These are phyloP conservation scores for Macrotis lagotis DNA, from an alignment of 2,113 vertebrate genomes.

Conservation along the genomic window DNA sequence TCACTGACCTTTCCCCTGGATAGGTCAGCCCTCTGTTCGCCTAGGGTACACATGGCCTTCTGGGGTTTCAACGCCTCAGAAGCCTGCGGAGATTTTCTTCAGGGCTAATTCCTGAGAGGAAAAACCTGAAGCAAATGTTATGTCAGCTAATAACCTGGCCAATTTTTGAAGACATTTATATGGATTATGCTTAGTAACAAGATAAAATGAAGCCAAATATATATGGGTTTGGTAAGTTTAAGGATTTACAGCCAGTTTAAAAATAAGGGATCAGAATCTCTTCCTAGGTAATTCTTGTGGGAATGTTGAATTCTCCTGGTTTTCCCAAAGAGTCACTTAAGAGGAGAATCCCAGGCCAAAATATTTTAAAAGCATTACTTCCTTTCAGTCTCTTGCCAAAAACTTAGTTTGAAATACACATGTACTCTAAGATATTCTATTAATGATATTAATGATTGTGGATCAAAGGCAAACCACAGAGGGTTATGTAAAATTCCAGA, in stretches of 20 bases:
- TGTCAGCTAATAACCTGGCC: constrained; percentile 11
- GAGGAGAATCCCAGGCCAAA: constrained; percentile 72
- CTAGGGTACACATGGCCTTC: constrained; percentile 57
- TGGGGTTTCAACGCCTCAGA: constrained; percentile 48
- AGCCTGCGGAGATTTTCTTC: constrained; percentile 51
- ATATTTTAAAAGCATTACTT: constrained; percentile 75
- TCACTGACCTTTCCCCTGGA: constrained; percentile 69
- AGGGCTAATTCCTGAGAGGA: constrained; percentile 51
- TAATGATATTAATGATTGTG: constrained; percentile 77
- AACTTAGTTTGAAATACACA: constrained; percentile 68
- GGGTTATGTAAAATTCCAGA: constrained; percentile 60
- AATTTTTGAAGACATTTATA: not conserved
- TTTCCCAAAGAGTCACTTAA: constrained; percentile 79
- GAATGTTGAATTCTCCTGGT: constrained; percentile 66
- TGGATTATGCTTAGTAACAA: not conserved
- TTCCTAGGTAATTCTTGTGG: constrained; percentile 75
- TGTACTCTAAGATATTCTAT: constrained; percentile 63
- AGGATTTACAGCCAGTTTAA: constrained; percentile 56
- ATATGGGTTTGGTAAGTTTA: not conserved
- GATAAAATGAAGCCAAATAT: not conserved
- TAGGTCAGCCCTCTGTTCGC: constrained; percentile 68
- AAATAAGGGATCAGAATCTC: constrained; percentile 70
- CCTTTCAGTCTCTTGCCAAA: constrained; percentile 70
- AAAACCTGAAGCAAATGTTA: constrained; percentile 57
- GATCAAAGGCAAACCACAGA: constrained; percentile 75